A percentile compares a stretch with the other conserved stretches of the same genome.
Conservation (phyloP, 2,113 vertebrate species). For the Otolemur garnettii region DNA sequence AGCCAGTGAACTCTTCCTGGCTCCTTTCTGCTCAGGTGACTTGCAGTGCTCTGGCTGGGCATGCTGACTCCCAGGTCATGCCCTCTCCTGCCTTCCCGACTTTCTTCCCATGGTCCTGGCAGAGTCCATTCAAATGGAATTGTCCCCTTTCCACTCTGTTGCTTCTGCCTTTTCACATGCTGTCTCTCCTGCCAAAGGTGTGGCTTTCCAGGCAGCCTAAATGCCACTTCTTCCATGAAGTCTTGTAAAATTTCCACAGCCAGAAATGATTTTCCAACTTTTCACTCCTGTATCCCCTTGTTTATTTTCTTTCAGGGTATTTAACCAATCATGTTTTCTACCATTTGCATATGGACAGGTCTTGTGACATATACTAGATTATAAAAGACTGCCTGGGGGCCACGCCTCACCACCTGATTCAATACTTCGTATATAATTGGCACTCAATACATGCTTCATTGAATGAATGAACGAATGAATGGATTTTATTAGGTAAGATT, state of each 20-base stretch:
- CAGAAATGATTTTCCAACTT: background rate
- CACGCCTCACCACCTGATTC: background rate
- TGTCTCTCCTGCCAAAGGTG: background rate
- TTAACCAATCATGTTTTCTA: background rate
- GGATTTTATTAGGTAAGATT: constrained; percentile 15
- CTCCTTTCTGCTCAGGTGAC: background rate
- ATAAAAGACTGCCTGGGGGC: background rate
- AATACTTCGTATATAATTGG: background rate
- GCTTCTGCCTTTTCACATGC: background rate
- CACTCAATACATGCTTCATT: background rate
- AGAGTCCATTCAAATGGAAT: background rate
- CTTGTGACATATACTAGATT: background rate
- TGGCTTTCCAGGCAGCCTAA: background rate
- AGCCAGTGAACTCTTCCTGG: background rate
- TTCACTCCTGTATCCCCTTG: background rate
- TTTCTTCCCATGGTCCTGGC: background rate
- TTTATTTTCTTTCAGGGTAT: background rate
- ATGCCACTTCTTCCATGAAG: background rate
- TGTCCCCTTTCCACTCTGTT: background rate
- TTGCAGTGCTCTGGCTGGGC: background rate
- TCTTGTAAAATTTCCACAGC: background rate
- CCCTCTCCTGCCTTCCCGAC: background rate
- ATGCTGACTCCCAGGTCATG: background rate
- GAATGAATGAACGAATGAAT: background rate
- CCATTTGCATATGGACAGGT: background rate